A percentile compares a stretch with the other conserved stretches of the same genome.
These are phyloP conservation scores for Myodes glareolus DNA, from an alignment of 2,113 vertebrate genomes.

Conservation along the genomic window DNA sequence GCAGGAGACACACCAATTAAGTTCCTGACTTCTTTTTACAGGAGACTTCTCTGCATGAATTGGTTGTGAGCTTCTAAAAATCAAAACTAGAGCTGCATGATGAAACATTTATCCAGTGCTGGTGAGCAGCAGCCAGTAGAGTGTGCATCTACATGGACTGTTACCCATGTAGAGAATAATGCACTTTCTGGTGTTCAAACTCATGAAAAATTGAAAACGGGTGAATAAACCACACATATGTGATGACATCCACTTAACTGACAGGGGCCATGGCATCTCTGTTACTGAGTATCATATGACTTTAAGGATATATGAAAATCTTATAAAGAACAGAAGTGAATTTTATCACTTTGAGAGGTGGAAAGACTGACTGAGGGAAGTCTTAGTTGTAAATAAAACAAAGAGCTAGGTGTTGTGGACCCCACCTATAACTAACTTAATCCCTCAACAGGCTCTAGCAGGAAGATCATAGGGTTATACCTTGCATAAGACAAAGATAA, in stretches of 20 bases:
- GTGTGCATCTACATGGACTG: too few relatives aligned
- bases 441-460: not conserved
- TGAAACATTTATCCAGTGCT: not conserved
- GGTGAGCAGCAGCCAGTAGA: not conserved
- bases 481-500: not conserved
- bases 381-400: slow-evolving; percentile 9
- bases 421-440: not conserved
- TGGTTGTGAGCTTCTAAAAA: not conserved
- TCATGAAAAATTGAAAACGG: not conserved
- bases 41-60: not conserved
- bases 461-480: not conserved
- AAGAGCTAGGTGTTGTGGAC: not conserved
- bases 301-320: not conserved
- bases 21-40: not conserved
- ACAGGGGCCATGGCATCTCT: not conserved
- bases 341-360: not conserved
- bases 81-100: not conserved
- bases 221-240: not conserved
- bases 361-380: not conserved
- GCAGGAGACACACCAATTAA: not conserved
- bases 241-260: not conserved
- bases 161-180: not conserved
- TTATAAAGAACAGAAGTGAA: not conserved
- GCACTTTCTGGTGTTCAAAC: slow-evolving; percentile 3
- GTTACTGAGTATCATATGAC: not conserved